Percentiles rank a stretch among this genome's conserved stretches.
These are phyloP conservation scores for Ptychodera flava DNA, from an alignment of 35 echinoderm and acorn worm genomes.

Conservation along the genomic window DNA sequence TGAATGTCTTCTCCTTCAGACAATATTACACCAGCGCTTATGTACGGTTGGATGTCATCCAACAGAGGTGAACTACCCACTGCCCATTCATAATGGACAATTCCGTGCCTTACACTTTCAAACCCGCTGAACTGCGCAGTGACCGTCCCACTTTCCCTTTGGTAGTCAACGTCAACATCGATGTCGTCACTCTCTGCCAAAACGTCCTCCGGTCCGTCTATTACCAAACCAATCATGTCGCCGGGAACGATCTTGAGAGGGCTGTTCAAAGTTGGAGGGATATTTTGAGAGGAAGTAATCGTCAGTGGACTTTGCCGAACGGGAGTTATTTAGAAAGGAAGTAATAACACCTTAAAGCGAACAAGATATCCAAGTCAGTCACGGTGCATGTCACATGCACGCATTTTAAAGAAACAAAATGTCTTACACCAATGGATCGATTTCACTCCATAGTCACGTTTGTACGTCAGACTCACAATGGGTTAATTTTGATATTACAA, in stretches of 20 bases:
- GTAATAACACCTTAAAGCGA: no score
- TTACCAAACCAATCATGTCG: conserved; percentile 16
- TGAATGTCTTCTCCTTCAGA: neutral
- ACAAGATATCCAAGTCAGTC: no score
- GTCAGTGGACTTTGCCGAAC: no score
- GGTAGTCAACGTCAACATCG: conserved; percentile 19
- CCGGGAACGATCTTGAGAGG: neutral
- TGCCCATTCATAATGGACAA: conserved; percentile 43
- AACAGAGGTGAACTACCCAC: conserved; percentile 28
- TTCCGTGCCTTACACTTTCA: conserved; percentile 32
- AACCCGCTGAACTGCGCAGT: neutral
- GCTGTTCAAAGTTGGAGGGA: no score
- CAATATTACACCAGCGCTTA: conserved; percentile 10
- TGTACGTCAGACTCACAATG: no score
- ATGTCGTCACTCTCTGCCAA: neutral
- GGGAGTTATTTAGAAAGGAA: no score
- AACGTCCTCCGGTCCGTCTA: conserved; percentile 14
- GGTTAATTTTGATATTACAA: no score
- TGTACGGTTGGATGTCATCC: conserved; percentile 41
- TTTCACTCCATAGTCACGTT: no score
- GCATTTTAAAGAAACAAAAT: no score
- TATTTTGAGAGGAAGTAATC: no score
- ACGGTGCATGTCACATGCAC: no score
- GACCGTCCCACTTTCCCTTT: conserved; percentile 2
- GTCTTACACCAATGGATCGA: no score